Conservation (phyloP, 2,888 invertebrate genomes). For the Neocrepidodera transversa region DNA sequence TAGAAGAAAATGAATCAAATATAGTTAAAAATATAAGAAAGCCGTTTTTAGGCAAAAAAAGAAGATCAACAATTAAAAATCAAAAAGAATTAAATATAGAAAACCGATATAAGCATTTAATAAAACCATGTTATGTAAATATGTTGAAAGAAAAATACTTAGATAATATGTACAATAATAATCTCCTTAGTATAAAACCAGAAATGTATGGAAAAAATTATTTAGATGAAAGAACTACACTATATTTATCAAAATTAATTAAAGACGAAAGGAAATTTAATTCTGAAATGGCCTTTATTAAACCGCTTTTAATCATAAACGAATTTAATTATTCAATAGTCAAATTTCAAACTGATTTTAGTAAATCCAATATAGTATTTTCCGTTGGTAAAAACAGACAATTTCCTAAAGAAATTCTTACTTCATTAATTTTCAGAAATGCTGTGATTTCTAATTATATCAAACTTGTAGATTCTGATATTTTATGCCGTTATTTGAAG, state of each 20-base stretch:
- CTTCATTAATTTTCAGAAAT: constrained; percentile 15
- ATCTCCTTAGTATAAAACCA: background rate
- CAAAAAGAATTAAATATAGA: too few species aligned
- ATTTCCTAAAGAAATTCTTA: constrained; percentile 21
- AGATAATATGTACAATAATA: background rate
- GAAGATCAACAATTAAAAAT: background rate
- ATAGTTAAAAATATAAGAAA: background rate
- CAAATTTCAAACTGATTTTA: constrained; percentile 23
- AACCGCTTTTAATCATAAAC: constrained; percentile 38
- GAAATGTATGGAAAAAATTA: background rate
- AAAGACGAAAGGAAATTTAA: constrained; percentile 26
- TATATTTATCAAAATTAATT: constrained; percentile 17
- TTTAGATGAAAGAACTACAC: background rate
- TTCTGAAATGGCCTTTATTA: constrained; percentile 29
- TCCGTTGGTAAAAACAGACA: constrained; percentile 18
- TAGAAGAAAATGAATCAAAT: background rate
- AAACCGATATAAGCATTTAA: background rate
- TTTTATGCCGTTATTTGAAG: constrained; percentile 31
- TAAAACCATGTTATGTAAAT: background rate
- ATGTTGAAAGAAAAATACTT: background rate
- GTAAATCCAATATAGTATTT: constrained; percentile 38
- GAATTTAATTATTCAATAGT: constrained; percentile 28
- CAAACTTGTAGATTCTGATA: constrained; percentile 34
- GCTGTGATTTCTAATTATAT: constrained; percentile 34
- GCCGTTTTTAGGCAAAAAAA: background rate